Evolutionary conservation across 2,888 invertebrate species (phyloP).

Genomic region (Parasteatoda lunata): DNA sequence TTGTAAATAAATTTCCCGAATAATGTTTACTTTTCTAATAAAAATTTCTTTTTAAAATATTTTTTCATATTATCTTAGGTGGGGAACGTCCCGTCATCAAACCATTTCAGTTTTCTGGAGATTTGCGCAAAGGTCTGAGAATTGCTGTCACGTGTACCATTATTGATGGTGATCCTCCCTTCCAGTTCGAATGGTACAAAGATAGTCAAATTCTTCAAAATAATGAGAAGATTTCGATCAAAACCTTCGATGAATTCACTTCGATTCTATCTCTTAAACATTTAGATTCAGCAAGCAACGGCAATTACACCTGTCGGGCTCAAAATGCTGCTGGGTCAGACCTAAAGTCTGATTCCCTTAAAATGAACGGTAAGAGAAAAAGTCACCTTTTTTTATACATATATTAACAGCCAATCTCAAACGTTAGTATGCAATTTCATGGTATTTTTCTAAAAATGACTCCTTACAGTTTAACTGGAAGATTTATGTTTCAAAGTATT

Average conservation of each 20-base stretch:
- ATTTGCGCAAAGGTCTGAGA: constrained; percentile 23
- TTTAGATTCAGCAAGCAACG: constrained; percentile 44
- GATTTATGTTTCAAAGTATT: no score
- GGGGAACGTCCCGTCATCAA: constrained; percentile 14
- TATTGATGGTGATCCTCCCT: constrained; percentile 64
- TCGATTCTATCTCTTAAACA: constrained; percentile 36
- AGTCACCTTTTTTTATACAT: background rate
- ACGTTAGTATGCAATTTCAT: no score
- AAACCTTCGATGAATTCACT: constrained; percentile 20
- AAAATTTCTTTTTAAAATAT: no score
- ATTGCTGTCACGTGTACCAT: constrained; percentile 47
- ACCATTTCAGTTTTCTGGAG: constrained; percentile 43
- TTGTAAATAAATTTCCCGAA: constrained; percentile 34
- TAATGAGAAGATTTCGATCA: background rate
- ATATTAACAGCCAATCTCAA: no score
- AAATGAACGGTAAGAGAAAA: constrained; percentile 35
- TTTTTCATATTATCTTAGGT: background rate
- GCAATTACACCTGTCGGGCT: constrained; percentile 67
- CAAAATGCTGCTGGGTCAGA: constrained; percentile 47
- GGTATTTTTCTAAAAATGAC: no score
- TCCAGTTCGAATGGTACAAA: constrained; percentile 66
- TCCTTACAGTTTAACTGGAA: no score
- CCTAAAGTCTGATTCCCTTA: constrained; percentile 25
- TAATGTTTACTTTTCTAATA: constrained; percentile 33
- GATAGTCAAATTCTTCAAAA: constrained; percentile 18